phyloP scores from a whole-genome alignment of 2,797 vertebrate genomes.

The Prionace glauca region DNA sequence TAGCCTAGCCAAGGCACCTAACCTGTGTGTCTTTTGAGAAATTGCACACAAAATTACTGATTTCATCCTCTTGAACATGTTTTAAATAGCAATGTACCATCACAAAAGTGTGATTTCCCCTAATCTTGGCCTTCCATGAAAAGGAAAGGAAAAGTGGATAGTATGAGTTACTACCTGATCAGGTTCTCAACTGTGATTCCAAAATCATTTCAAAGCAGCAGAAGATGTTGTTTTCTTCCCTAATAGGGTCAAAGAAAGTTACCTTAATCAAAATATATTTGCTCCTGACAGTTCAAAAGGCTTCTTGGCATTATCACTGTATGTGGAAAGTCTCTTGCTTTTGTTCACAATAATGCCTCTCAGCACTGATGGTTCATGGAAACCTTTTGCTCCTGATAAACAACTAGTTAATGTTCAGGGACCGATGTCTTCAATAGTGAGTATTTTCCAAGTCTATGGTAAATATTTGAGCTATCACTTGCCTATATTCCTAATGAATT shows the following conservation, averaged over 20 bases:
- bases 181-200: not conserved
- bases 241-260: not conserved
- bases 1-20: no score
- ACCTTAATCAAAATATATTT: not conserved
- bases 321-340: not conserved
- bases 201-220: not conserved
- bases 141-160: not conserved
- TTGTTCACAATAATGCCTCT: not conserved
- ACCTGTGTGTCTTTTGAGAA: not conserved
- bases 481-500: not conserved
- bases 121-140: not conserved
- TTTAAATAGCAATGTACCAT: not conserved
- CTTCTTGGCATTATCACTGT: not conserved
- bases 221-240: not conserved
- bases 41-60: not conserved
- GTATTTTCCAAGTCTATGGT: not conserved
- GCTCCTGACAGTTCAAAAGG: not conserved
- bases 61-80: not conserved
- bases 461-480: not conserved
- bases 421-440: not conserved
- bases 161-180: not conserved
- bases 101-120: not conserved
- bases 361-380: not conserved
- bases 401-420: not conserved
- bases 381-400: not conserved